Percentiles rank a stretch among this genome's conserved stretches.
phyloP scores from a whole-genome alignment of 2,113 vertebrate species.

The Vidua macroura region DNA sequence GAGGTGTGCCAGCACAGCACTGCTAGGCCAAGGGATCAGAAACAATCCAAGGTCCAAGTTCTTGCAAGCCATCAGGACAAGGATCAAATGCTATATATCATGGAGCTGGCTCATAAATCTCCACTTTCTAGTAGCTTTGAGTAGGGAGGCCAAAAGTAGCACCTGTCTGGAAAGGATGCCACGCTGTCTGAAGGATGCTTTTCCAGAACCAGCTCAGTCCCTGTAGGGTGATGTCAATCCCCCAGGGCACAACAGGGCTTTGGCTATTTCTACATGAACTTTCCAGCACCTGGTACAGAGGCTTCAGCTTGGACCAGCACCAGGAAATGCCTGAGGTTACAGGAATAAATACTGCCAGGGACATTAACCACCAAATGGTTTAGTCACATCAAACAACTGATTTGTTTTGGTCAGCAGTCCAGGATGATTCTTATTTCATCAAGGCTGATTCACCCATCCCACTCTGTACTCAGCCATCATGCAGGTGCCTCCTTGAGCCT shows the following conservation, averaged over 20 bases:
- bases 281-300: neutral
- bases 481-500: neutral
- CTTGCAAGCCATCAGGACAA: constrained; percentile 11
- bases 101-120: constrained; percentile 16
- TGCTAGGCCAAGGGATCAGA: constrained; percentile 29
- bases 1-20: neutral
- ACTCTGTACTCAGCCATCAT: neutral
- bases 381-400: neutral
- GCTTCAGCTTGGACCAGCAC: neutral
- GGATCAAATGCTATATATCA: neutral
- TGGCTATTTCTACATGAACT: neutral
- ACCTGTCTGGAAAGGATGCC: constrained; percentile 48
- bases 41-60: constrained; percentile 13
- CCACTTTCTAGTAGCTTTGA: constrained; percentile 39
- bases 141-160: constrained; percentile 36
- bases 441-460: neutral
- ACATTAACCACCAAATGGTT: neutral
- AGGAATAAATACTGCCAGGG: neutral
- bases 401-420: neutral
- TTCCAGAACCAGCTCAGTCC: neutral
- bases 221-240: neutral
- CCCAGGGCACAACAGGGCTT: neutral
- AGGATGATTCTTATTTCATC: neutral
- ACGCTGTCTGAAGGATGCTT: neutral
- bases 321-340: neutral